Evolutionary conservation across 1,140 invertebrate genomes (phyloP).

Genomic region (Globodera ellingtonae): DNA sequence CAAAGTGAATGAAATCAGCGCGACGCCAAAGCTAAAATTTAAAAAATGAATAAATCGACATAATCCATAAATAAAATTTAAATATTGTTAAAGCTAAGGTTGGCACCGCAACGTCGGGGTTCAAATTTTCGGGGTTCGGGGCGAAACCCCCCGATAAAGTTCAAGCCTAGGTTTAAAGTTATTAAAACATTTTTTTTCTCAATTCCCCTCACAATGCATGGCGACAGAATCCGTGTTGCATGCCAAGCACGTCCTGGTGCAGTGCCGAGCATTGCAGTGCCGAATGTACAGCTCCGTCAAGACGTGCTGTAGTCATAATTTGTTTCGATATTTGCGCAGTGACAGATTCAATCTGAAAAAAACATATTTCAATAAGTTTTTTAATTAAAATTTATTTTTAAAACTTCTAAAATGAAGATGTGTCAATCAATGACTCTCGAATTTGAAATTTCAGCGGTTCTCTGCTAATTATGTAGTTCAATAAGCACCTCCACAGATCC

Average conservation of each 20-base stretch:
- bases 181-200: too few relatives aligned
- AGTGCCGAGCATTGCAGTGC: conserved; percentile 49
- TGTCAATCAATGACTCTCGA: too few relatives aligned
- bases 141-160: too few relatives aligned
- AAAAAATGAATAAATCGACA: conserved; percentile 22
- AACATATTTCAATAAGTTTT: too few relatives aligned
- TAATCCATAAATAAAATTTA: neutral
- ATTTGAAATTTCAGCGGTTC: too few relatives aligned
- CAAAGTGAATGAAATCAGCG: conserved; percentile 47
- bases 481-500: neutral
- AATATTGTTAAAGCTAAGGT: neutral
- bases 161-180: too few relatives aligned
- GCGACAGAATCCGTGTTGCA: conserved; percentile 55
- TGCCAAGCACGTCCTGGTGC: conserved; percentile 47
- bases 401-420: neutral
- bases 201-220: conserved; percentile 52
- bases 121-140: too few relatives aligned
- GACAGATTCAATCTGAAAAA: conserved; percentile 1
- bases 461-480: neutral
- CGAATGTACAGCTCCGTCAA: conserved; percentile 50
- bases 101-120: too few relatives aligned
- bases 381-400: too few relatives aligned
- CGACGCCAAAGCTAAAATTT: conserved; percentile 46
- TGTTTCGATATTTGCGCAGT: neutral
- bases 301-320: conserved; percentile 9